Conservation (phyloP, 2,888 invertebrate species). For the Tetragonula carbonaria region DNA sequence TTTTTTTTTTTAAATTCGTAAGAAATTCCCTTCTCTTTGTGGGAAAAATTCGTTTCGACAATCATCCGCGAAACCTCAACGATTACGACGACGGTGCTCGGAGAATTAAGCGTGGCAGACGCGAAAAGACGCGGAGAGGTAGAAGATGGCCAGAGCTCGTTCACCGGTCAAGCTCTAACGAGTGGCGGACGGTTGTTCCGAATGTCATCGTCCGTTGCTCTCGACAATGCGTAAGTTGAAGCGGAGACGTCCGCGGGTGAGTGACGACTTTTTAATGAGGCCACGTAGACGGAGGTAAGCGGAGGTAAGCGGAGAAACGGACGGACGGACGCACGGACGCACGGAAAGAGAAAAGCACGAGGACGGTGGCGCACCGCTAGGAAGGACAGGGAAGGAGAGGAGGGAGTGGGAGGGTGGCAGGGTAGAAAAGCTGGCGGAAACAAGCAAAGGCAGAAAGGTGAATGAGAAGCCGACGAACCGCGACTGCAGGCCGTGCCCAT, state of each 20-base stretch:
- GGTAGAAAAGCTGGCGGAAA: slow-evolving; percentile 36
- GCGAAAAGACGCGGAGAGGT: neutral
- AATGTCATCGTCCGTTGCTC: slow-evolving; percentile 35
- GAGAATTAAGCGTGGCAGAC: slow-evolving; percentile 9
- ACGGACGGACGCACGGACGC: too few species aligned
- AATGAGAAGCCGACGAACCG: slow-evolving; percentile 82
- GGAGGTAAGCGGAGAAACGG: slow-evolving; percentile 25
- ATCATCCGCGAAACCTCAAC: neutral
- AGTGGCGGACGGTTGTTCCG: slow-evolving; percentile 28
- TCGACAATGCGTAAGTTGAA: slow-evolving; percentile 51
- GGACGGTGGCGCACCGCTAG: neutral
- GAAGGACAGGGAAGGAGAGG: neutral
- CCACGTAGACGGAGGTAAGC: slow-evolving; percentile 47
- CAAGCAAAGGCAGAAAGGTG: slow-evolving; percentile 46
- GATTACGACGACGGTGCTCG: neutral
- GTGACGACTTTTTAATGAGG: slow-evolving; percentile 67
- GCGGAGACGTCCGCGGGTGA: slow-evolving; percentile 44
- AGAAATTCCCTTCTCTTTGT: too few species aligned
- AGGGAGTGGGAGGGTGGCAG: too few species aligned
- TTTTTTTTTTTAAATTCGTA: neutral
- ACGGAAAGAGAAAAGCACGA: slow-evolving; percentile 16
- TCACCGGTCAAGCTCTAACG: slow-evolving; percentile 32
- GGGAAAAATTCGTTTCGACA: neutral
- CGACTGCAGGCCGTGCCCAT: slow-evolving; percentile 75
- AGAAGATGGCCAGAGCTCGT: neutral